Percentiles rank a stretch among this genome's conserved stretches.
These are phyloP conservation scores for Idaea biselata DNA, from an alignment of 2,888 invertebrate species.

Conservation along the genomic window DNA sequence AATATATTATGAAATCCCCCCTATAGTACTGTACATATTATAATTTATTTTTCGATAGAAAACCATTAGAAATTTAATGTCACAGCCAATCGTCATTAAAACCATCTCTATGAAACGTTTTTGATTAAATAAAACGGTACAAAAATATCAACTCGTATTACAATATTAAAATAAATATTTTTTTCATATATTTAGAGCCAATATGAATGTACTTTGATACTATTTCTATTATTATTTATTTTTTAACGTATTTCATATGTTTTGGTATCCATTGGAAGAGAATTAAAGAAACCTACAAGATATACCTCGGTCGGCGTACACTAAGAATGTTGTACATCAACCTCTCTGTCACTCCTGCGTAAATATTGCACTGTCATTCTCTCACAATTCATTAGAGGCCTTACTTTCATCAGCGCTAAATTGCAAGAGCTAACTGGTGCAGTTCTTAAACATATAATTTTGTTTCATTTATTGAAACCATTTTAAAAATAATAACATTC, in stretches of 20 bases:
- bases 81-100: conserved; percentile 5
- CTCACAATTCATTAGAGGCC: no score
- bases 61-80: conserved; percentile 3
- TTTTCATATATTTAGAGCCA: conserved; percentile 2
- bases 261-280: not conserved
- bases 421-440: no score
- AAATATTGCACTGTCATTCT: no score
- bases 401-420: no score
- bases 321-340: no score
- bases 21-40: not conserved
- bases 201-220: conserved; percentile 1
- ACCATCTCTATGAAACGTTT: not conserved
- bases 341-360: no score
- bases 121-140: conserved; percentile 3
- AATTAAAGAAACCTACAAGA: not conserved
- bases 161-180: not conserved
- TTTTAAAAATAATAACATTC: no score
- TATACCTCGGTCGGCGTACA: not conserved
- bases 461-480: no score
- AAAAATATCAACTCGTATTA: conserved; percentile 3
- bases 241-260: not conserved
- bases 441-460: no score
- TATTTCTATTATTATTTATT: not conserved
- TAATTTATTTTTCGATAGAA: not conserved
- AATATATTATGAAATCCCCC: not conserved